A percentile compares a stretch with the other conserved stretches of the same genome.
Conservation (phyloP, 2,888 invertebrate genomes). For the Drosophila limbata region DNA sequence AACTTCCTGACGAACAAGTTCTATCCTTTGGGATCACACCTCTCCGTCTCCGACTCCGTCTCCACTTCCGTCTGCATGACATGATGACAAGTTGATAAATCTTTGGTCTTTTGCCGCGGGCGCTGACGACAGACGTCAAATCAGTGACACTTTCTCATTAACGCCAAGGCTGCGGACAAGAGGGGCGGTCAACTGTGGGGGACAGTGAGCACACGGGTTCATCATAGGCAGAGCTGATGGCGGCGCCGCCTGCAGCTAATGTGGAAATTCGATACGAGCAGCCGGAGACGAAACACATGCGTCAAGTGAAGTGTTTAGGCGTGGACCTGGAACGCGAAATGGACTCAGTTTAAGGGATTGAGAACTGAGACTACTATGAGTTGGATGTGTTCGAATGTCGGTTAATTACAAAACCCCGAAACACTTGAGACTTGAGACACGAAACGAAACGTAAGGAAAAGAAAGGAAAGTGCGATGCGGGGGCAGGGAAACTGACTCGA, state of each 20-base stretch:
- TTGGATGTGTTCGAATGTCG: slow-evolving; percentile 76
- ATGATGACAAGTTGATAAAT: slow-evolving; percentile 64
- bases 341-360: not conserved
- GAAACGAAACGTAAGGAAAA: not conserved
- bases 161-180: slow-evolving; percentile 24
- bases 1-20: slow-evolving; percentile 19
- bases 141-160: slow-evolving; percentile 78
- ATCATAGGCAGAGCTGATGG: not conserved
- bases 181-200: slow-evolving; percentile 36
- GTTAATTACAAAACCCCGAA: slow-evolving; percentile 79
- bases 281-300: slow-evolving; percentile 64
- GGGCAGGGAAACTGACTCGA: slow-evolving; percentile 47
- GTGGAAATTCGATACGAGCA: slow-evolving; percentile 56
- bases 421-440: slow-evolving; percentile 50
- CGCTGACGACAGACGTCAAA: slow-evolving; percentile 69
- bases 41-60: not conserved
- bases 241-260: slow-evolving; percentile 70
- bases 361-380: not conserved
- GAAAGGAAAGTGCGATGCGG: slow-evolving; percentile 14
- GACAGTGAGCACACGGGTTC: slow-evolving; percentile 3
- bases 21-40: slow-evolving; percentile 33
- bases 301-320: slow-evolving; percentile 67
- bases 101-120: slow-evolving; percentile 64
- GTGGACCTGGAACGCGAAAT: slow-evolving; percentile 43
- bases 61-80: slow-evolving; percentile 21